A percentile compares a stretch with the other conserved stretches of the same genome.
phyloP scores from a whole-genome alignment of 2,797 vertebrate genomes.

The Cygnus olor region DNA sequence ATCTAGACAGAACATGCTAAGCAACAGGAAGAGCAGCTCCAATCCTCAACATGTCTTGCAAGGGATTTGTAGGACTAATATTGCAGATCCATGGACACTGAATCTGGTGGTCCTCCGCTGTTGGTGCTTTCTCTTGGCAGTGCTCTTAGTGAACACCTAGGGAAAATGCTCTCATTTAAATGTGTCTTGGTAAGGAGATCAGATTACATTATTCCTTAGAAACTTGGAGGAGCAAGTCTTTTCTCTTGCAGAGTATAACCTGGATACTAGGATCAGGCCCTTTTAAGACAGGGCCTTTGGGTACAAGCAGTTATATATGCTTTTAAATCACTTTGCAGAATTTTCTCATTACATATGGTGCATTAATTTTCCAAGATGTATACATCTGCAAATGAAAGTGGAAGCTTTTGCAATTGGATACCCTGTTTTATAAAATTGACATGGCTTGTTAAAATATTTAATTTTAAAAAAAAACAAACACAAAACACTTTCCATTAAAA shows the following conservation, averaged over 20 bases:
- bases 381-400: slow-evolving; percentile 32
- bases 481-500: slow-evolving; percentile 18
- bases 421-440: slow-evolving; percentile 36
- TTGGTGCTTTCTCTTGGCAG: background rate
- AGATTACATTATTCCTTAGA: background rate
- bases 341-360: background rate
- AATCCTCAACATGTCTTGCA: background rate
- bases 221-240: background rate
- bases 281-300: background rate
- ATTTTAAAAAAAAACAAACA: background rate
- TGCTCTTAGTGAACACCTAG: background rate
- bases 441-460: slow-evolving; percentile 61
- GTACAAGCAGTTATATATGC: background rate
- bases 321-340: slow-evolving; percentile 33
- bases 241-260: background rate
- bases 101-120: background rate
- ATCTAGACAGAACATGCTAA: background rate
- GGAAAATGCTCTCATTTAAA: background rate
- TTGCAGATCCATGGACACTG: background rate
- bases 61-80: background rate
- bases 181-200: background rate
- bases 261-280: background rate
- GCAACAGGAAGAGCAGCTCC: background rate
- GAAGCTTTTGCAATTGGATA: slow-evolving; percentile 1
- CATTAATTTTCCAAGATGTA: slow-evolving; percentile 22